phyloP scores from a whole-genome alignment of 2,888 invertebrate species.

The Cryptosula pallasiana region DNA sequence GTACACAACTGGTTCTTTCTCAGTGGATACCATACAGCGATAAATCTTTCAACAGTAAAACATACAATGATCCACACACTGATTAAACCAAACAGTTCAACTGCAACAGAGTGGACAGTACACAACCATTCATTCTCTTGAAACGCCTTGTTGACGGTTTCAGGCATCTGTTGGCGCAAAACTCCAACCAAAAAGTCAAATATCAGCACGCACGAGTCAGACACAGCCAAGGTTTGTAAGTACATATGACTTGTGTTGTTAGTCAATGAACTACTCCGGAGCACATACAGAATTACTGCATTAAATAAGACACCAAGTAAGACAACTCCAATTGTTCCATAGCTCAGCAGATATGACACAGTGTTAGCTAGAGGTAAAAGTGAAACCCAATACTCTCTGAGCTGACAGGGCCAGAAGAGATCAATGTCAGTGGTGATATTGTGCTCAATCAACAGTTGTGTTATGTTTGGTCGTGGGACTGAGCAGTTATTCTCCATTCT shows the following conservation, averaged over 20 bases:
- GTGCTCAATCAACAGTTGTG: too few relatives aligned
- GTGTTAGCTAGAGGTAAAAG: slow-evolving; percentile 33
- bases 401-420: slow-evolving; percentile 34
- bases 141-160: slow-evolving; percentile 32
- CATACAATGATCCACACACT: slow-evolving; percentile 29
- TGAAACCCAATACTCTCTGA: slow-evolving; percentile 32
- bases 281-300: slow-evolving; percentile 30
- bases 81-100: slow-evolving; percentile 36
- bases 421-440: slow-evolving; percentile 32
- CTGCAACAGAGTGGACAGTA: slow-evolving; percentile 35
- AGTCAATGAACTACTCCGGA: slow-evolving; percentile 33
- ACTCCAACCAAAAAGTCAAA: slow-evolving; percentile 39
- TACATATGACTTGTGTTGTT: slow-evolving; percentile 34
- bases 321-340: slow-evolving; percentile 34
- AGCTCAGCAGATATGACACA: slow-evolving; percentile 33
- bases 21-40: slow-evolving; percentile 35
- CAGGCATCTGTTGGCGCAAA: slow-evolving; percentile 33
- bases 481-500: too few relatives aligned
- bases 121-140: slow-evolving; percentile 33
- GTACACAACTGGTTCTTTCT: slow-evolving; percentile 33
- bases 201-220: slow-evolving; percentile 32
- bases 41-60: slow-evolving; percentile 36
- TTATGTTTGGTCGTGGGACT: too few relatives aligned
- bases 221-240: slow-evolving; percentile 33
- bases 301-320: slow-evolving; percentile 33